phyloP scores from a whole-genome alignment of 2,113 vertebrate genomes.

The Dinomys branickii region DNA sequence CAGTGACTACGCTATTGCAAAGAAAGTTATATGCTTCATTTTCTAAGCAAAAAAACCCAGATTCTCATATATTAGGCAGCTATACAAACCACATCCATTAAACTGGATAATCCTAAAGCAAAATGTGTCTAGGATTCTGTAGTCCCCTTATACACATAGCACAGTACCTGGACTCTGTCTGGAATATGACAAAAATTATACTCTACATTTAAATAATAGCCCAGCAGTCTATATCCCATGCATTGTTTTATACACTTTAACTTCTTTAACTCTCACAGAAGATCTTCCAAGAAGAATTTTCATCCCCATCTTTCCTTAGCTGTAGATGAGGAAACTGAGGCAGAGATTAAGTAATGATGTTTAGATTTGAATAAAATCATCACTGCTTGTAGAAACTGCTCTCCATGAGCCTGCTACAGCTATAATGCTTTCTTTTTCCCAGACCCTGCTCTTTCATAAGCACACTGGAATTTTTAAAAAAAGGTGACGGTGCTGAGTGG shows the following conservation, averaged over 20 bases:
- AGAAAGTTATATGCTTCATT: constrained; percentile 7
- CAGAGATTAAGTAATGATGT: not conserved
- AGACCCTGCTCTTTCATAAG: not conserved
- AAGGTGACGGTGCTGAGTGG: not conserved
- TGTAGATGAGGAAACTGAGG: not conserved
- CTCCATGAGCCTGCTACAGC: not conserved
- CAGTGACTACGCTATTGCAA: not conserved
- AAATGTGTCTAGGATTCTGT: not conserved
- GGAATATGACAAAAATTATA: not conserved
- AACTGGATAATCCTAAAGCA: constrained; percentile 27
- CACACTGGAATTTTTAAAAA: not conserved
- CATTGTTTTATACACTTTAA: not conserved
- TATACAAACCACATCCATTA: not conserved
- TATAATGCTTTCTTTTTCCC: not conserved
- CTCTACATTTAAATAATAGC: not conserved
- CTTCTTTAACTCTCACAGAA: not conserved
- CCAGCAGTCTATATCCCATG: not conserved
- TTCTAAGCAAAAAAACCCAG: constrained; percentile 10
- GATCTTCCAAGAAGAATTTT: not conserved
- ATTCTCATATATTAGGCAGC: not conserved
- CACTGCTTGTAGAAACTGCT: not conserved
- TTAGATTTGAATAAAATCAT: constrained; percentile 19
- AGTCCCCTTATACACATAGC: not conserved
- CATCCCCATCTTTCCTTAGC: not conserved
- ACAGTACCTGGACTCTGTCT: too few species aligned